phyloP scores from a whole-genome alignment of 2,888 invertebrate species.

The Lycia hirtaria region DNA sequence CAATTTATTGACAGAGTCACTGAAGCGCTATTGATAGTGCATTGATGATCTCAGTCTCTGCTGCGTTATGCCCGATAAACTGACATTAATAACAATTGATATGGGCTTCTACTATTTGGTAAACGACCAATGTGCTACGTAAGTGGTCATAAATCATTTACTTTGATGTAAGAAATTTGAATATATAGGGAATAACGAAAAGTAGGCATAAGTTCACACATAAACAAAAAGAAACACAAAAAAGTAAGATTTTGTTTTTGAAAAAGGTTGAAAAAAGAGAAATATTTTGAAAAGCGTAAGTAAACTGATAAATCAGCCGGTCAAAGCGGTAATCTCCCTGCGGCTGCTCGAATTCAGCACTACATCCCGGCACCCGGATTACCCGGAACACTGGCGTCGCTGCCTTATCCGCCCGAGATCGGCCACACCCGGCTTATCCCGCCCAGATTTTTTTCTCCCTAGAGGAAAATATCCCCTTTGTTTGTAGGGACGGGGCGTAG shows the following conservation, averaged over 20 bases:
- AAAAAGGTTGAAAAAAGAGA: neutral
- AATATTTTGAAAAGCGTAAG: conserved; percentile 24
- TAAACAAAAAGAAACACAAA: too few relatives aligned
- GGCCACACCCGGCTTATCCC: conserved; percentile 52
- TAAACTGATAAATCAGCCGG: conserved; percentile 14
- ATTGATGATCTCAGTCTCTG: too few relatives aligned
- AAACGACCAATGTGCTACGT: too few relatives aligned
- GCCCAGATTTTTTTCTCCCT: conserved; percentile 56
- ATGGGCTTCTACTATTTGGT: too few relatives aligned
- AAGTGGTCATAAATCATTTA: too few relatives aligned
- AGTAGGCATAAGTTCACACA: too few relatives aligned
- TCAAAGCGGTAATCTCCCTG: conserved; percentile 16
- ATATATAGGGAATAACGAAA: too few relatives aligned
- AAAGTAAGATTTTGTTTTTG: neutral
- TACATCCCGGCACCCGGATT: conserved; percentile 26
- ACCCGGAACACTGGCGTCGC: conserved; percentile 60
- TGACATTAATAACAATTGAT: too few relatives aligned
- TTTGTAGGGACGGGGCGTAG: conserved; percentile 12
- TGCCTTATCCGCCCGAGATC: conserved; percentile 55
- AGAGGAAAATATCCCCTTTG: conserved; percentile 50
- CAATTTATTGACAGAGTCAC: too few relatives aligned
- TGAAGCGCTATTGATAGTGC: too few relatives aligned
- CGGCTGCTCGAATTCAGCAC: conserved; percentile 21
- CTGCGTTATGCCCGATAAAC: too few relatives aligned
- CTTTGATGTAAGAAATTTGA: too few relatives aligned